Conservation (phyloP, 1,140 invertebrate species). For the Orius laevigatus region DNA sequence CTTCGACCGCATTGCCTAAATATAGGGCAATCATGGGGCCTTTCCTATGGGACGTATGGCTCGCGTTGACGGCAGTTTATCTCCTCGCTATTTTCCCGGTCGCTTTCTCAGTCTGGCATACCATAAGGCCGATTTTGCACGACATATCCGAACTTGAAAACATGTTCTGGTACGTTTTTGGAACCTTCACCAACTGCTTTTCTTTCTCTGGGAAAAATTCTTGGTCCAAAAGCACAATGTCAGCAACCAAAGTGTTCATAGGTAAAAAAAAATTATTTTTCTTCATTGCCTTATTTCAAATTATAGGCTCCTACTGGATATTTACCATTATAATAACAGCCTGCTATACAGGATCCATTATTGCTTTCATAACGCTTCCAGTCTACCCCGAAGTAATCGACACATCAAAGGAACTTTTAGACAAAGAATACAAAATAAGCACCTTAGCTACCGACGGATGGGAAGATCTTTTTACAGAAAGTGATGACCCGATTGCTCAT, state of each 20-base stretch:
- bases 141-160: conserved; percentile 50
- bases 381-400: conserved; percentile 50
- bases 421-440: conserved; percentile 38
- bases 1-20: conserved; percentile 54
- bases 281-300: background rate
- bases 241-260: conserved; percentile 46
- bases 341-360: conserved; percentile 60
- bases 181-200: conserved; percentile 63
- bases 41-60: conserved; percentile 59
- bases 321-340: conserved; percentile 65
- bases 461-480: conserved; percentile 47
- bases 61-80: conserved; percentile 47
- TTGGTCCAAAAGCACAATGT: conserved; percentile 47
- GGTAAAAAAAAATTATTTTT: conserved; percentile 30
- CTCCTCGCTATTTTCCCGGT: conserved; percentile 52
- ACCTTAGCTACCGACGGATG: conserved; percentile 48
- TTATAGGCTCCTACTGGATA: conserved; percentile 50
- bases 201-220: conserved; percentile 47
- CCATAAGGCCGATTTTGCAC: conserved; percentile 39
- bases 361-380: conserved; percentile 59
- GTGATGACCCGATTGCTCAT: conserved; percentile 30
- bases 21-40: conserved; percentile 66
- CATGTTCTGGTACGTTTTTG: conserved; percentile 46
- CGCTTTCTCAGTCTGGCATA: conserved; percentile 47
- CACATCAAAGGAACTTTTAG: conserved; percentile 38